Base-by-base conservation (phyloP, 2,888 invertebrate species). In the Pherbina coryleti region DNA sequence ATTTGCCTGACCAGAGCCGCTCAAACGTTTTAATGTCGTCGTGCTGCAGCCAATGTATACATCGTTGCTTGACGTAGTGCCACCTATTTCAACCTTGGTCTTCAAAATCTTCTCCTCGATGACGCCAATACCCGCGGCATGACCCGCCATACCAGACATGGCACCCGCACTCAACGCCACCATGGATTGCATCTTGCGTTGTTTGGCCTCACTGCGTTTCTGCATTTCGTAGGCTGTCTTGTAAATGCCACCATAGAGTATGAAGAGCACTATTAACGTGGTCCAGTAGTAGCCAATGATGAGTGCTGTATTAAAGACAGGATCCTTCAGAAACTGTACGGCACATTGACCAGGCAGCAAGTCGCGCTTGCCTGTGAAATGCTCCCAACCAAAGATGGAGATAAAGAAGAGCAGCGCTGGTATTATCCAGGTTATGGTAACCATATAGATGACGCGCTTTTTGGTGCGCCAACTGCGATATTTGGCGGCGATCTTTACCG, bases 381-480 rank as follows among this genome's bases (percentile, higher is more conserved):
- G 97, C 88, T 98, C 98, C 98, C 99, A 99, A 62, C 99, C 99
- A 87, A 99, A 98, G 83, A 99, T 99, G 81, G 98, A 97, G 82
- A 97, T 97, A 90, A 99, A 99, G 90, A 99, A 99, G 11, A 99
- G 91, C 78, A 98, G 91, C 0, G 97, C 96, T 67, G 99, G 99
- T 83, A 99, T 95, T 75, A 98, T 95, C 98, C 98, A 99, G 0
- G 98, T 98, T 64, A 97, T 94, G 5, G 96, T 95, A 1, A 98
- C 97, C 97, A 98, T 98, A 92, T 96, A 95, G 79, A 98, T 94
- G 17, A 98, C 98, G 84, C 96, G 93, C 81, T 94, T 94, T 86
- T 98, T 97, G 5, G 98, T 98, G 28, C 98, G 92, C 99, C 99
- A 99, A 84, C 96, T 95, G 81, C 99, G 92, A 88, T 99, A 99